Evolutionary conservation across 2,888 invertebrate species (phyloP).

Genomic region (Halictus ligatus): DNA sequence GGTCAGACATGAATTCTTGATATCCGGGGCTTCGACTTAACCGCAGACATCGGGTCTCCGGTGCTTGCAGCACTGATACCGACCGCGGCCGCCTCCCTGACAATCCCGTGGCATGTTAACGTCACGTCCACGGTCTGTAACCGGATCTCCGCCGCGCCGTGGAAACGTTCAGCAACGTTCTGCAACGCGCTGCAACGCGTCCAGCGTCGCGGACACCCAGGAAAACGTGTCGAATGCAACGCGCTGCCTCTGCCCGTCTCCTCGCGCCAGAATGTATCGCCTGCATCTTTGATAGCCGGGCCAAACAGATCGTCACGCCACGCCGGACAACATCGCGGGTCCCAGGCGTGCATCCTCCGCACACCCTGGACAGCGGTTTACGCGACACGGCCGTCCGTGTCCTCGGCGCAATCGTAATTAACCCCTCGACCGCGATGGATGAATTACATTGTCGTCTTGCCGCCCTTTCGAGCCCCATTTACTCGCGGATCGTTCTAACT

Average conservation of each 20-base stretch:
- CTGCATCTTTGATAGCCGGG: slow-evolving; percentile 63
- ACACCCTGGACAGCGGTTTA: neutral
- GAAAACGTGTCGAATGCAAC: slow-evolving; percentile 30
- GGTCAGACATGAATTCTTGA: slow-evolving; percentile 80
- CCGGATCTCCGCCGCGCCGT: slow-evolving; percentile 29
- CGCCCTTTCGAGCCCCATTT: neutral
- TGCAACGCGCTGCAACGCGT: neutral
- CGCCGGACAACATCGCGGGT: slow-evolving; percentile 18
- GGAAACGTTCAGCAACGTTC: slow-evolving; percentile 32
- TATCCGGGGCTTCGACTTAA: slow-evolving; percentile 73
- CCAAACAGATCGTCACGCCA: neutral
- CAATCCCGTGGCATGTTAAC: slow-evolving; percentile 72
- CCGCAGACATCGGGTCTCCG: slow-evolving; percentile 76
- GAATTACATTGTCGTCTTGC: slow-evolving; percentile 1
- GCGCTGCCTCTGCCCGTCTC: neutral
- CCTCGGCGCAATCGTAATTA: slow-evolving; percentile 14
- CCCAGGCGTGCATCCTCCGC: neutral
- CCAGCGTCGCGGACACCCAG: slow-evolving; percentile 9
- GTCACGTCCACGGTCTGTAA: slow-evolving; percentile 63
- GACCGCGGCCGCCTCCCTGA: slow-evolving; percentile 60
- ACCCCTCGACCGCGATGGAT: slow-evolving; percentile 6
- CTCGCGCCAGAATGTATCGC: slow-evolving; percentile 5
- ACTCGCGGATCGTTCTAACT: neutral
- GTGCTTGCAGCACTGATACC: slow-evolving; percentile 63
- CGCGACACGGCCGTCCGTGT: slow-evolving; percentile 2